Conservation (phyloP, 2,888 invertebrate species). For the Scotopteryx bipunctaria region DNA sequence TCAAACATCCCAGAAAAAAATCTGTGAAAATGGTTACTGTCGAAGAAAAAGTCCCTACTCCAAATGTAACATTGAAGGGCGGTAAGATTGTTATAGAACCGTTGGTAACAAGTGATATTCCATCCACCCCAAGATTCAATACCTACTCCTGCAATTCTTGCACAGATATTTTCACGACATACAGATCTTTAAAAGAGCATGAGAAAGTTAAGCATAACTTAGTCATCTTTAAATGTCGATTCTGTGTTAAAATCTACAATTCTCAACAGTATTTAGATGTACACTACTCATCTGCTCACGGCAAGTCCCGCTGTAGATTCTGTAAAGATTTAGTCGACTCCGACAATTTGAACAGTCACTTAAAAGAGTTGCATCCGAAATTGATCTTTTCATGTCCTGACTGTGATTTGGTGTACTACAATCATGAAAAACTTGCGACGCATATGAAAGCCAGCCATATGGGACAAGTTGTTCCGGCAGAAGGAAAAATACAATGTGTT, state of each 20-base stretch:
- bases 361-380: constrained; percentile 47
- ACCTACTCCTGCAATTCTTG: constrained; percentile 51
- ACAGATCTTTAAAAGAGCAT: constrained; percentile 51
- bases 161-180: constrained; percentile 49
- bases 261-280: constrained; percentile 53
- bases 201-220: constrained; percentile 50
- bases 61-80: constrained; percentile 44
- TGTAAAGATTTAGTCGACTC: constrained; percentile 48
- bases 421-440: constrained; percentile 45
- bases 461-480: background rate
- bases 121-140: constrained; percentile 37
- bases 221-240: constrained; percentile 47
- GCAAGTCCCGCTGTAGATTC: constrained; percentile 48
- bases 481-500: constrained; percentile 42
- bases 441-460: constrained; percentile 51
- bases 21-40: background rate
- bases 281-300: constrained; percentile 51
- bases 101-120: constrained; percentile 35
- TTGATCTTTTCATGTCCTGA: constrained; percentile 46
- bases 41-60: constrained; percentile 27
- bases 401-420: constrained; percentile 53
- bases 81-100: constrained; percentile 51
- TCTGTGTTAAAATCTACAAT: constrained; percentile 51
- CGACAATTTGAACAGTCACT: constrained; percentile 38
- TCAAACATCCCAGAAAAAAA: constrained; percentile 31